Percentiles rank a stretch among this genome's conserved stretches.
phyloP scores from a whole-genome alignment of 2,888 invertebrate species.

The Criorhina ranunculi region DNA sequence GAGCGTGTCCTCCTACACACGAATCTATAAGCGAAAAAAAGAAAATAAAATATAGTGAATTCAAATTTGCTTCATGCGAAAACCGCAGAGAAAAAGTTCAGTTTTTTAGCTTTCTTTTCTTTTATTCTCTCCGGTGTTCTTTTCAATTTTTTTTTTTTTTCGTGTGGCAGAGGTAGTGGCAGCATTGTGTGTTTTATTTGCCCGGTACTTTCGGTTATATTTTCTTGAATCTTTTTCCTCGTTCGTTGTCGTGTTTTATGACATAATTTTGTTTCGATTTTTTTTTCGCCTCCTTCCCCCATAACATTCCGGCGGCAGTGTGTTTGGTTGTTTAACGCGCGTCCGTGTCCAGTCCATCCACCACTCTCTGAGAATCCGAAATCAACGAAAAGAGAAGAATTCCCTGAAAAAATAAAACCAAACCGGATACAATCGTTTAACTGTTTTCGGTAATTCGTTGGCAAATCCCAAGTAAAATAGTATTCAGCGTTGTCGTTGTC shows the following conservation, averaged over 20 bases:
- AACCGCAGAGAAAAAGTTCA: conserved; percentile 56
- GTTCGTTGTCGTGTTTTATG: conserved; percentile 45
- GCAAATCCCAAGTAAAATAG: conserved; percentile 16
- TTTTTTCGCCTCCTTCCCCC: conserved; percentile 54
- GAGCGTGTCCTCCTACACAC: conserved; percentile 20
- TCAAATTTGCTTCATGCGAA: conserved; percentile 50
- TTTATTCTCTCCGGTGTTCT: conserved; percentile 55
- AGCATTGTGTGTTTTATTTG: conserved; percentile 35
- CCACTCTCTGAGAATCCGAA: conserved; percentile 18
- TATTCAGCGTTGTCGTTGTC: conserved; percentile 2
- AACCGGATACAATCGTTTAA: conserved; percentile 70
- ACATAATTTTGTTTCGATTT: conserved; percentile 71
- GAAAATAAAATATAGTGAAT: conserved; percentile 26
- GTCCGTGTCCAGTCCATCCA: conserved; percentile 1
- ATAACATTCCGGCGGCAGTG: conserved; percentile 52
- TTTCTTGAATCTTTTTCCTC: conserved; percentile 40
- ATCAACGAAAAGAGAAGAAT: conserved; percentile 32
- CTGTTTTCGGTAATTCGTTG: conserved; percentile 34
- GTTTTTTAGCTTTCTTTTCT: conserved; percentile 70
- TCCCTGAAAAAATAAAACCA: too few species aligned
- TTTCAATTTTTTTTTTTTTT: conserved; percentile 11
- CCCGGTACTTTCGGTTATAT: conserved; percentile 49
- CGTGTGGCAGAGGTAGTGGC: conserved; percentile 19
- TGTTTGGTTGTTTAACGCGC: conserved; percentile 37
- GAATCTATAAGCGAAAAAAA: conserved; percentile 13